Conservation (phyloP, 2,113 vertebrate species). For the Siniperca chuatsi region DNA sequence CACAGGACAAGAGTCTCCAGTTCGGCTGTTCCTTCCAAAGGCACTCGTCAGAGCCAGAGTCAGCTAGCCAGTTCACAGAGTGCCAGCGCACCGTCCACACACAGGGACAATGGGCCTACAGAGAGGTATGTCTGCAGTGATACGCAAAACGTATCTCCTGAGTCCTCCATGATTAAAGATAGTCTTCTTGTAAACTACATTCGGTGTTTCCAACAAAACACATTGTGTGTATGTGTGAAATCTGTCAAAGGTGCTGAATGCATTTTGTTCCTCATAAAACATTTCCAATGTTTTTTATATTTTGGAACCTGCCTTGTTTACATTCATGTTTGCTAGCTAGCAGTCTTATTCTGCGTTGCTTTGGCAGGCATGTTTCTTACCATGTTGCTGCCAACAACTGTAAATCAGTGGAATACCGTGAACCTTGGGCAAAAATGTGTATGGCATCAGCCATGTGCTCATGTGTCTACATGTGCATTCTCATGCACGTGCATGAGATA, state of each 20-base stretch:
- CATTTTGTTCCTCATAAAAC: neutral
- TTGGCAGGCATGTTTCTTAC: no score
- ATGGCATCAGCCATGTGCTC: no score
- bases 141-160: neutral
- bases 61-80: conserved; percentile 91
- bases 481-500: no score
- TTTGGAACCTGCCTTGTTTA: no score
- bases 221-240: no score
- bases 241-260: neutral
- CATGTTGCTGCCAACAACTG: no score
- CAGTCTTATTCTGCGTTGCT: no score
- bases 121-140: conserved; percentile 82
- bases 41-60: conserved; percentile 94
- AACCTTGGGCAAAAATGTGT: no score
- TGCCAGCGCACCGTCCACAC: conserved; percentile 98
- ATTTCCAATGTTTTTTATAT: no score
- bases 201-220: neutral
- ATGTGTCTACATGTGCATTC: no score
- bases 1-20: conserved; percentile 96
- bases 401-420: no score
- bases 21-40: conserved; percentile 97
- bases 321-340: no score
- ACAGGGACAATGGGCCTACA: conserved; percentile 97
- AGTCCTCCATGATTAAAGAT: neutral
- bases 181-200: neutral